Base-by-base conservation (phyloP, 2,888 invertebrate genomes). In the Scaptomyza polygonia region DNA sequence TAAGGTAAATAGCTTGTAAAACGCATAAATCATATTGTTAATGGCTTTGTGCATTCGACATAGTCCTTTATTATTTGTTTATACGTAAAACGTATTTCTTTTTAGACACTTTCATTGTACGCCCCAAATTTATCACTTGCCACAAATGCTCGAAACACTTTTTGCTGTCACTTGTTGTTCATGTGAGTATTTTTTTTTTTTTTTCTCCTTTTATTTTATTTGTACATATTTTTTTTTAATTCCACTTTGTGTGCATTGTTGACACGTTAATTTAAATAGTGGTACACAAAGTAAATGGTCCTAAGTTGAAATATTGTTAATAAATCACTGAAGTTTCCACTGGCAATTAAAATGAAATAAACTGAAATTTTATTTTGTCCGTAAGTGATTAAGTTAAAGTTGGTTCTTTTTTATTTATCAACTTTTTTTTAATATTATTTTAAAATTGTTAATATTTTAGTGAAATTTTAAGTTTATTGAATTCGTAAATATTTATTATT, bases 1-100 rank as follows among this genome's bases (percentile, higher is more conserved):
- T 66, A 59, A 72, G 70, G 81, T 81, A 81, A 76, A 82, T 77
- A 80, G 80, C 67, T 79, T 65, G 82, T 63, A 58, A 77, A 82
- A 64, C 43, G 47, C 70, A 79, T 83, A 83, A 81, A 83, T 83
- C 81, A 83, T 72, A 69, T 79, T 69, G 67, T 79, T 77, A 80
- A 83, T 80, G 74, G 80, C 59, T 68, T 16, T 63, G 57, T 74
- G 57, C 61, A 57, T 63, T 66, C 47, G 58, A 45, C 70, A 48
- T 43, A 42, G 62, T 61, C 54, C 67, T 80, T 70, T 79, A 70
- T 71, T 79, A 68, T 67, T 74, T 67, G 71, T 49, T 62, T 76
- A 58, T 56, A 34, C 45, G 39, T 54, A 58, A 58, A 39, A 39
- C 39, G 39, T 39, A 39, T 71, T 72, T 77, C 53, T 72, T 64